These are phyloP conservation scores for Pantelozetes paolii DNA, from an alignment of 2,888 invertebrate genomes.

Conservation along the genomic window DNA sequence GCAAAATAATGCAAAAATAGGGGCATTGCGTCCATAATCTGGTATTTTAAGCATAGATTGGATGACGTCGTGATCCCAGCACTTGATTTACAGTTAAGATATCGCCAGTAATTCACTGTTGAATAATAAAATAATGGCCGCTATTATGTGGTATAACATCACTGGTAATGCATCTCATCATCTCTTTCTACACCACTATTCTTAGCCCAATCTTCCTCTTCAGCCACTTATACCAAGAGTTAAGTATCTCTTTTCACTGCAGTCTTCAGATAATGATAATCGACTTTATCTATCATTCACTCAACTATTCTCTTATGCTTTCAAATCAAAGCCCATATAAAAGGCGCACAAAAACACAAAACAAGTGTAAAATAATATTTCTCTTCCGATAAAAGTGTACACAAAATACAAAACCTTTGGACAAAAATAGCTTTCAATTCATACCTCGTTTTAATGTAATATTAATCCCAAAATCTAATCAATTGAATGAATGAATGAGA, in stretches of 20 bases:
- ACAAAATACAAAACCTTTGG: too few species aligned
- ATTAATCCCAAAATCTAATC: neutral
- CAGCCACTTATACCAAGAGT: neutral
- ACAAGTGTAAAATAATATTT: conserved; percentile 14
- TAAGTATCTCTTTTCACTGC: conserved; percentile 1
- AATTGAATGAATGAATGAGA: neutral
- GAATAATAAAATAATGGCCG: neutral
- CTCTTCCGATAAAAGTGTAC: too few species aligned
- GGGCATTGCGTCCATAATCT: neutral
- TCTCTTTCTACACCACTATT: neutral
- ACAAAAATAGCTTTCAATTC: too few species aligned
- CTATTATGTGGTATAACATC: neutral
- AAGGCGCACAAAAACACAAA: neutral
- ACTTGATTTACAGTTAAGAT: conserved; percentile 11
- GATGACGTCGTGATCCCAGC: neutral
- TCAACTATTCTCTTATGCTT: neutral
- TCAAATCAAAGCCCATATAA: neutral
- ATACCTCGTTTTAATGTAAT: too few species aligned
- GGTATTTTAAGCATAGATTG: neutral
- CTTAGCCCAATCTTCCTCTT: neutral
- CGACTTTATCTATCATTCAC: conserved; percentile 1
- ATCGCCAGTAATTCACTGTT: neutral
- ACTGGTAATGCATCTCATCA: conserved; percentile 11
- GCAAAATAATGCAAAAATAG: neutral
- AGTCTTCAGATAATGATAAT: conserved; percentile 6